Percentiles rank a stretch among this genome's conserved stretches.
Evolutionary conservation across 2,113 vertebrate genomes (phyloP).

Genomic region (Pterocles gutturalis): DNA sequence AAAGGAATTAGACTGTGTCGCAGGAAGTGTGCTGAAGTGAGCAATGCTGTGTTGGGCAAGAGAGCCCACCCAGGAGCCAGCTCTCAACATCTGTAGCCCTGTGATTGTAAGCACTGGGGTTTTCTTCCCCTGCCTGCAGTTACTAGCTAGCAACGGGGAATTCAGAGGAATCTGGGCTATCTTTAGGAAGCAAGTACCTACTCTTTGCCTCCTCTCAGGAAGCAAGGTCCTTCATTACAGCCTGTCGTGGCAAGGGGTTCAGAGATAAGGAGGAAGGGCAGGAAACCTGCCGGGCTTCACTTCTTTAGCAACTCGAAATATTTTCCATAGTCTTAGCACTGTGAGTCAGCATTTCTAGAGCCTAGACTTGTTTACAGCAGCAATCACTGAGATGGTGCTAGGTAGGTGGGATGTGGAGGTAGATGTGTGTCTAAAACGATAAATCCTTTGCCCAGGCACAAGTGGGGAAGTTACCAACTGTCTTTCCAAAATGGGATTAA

Average conservation of each 20-base stretch:
- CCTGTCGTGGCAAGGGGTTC: conserved; percentile 3
- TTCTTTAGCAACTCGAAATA: conserved; percentile 25
- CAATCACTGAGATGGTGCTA: background rate
- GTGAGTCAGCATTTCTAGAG: conserved; percentile 63
- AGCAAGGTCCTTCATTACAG: conserved; percentile 19
- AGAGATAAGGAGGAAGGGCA: conserved; percentile 37
- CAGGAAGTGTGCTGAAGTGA: background rate
- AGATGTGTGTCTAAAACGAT: background rate
- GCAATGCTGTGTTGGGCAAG: background rate
- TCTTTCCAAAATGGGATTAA: background rate
- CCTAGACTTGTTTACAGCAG: conserved; percentile 19
- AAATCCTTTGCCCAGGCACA: background rate
- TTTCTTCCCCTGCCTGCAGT: background rate
- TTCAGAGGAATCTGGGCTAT: conserved; percentile 6
- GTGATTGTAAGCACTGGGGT: background rate
- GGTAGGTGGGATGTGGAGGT: background rate
- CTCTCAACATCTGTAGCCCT: background rate
- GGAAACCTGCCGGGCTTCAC: background rate
- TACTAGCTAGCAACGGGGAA: background rate
- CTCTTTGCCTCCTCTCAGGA: conserved; percentile 16
- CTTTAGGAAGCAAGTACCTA: conserved; percentile 41
- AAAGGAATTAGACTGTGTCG: background rate
- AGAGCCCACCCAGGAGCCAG: background rate
- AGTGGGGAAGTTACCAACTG: background rate
- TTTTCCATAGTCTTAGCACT: background rate